These are phyloP conservation scores for Plagodis dolabraria DNA, from an alignment of 2,888 invertebrate species.

Conservation along the genomic window DNA sequence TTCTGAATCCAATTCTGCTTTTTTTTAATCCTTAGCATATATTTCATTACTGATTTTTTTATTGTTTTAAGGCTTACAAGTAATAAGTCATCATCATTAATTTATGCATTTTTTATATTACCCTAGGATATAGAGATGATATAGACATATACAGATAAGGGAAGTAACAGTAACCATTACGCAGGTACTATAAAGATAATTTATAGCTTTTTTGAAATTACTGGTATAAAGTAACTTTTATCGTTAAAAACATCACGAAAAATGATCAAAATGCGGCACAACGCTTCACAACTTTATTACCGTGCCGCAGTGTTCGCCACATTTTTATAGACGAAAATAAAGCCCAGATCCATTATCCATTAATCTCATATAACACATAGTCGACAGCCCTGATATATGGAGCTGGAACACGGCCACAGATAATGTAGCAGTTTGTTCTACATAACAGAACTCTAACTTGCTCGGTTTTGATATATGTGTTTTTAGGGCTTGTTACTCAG, in stretches of 20 bases:
- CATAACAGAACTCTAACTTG: conserved; percentile 38
- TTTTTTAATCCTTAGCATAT: no score
- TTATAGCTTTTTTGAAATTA: no score
- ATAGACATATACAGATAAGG: no score
- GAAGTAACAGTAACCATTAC: no score
- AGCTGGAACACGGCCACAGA: conserved; percentile 19
- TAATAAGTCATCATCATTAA: no score
- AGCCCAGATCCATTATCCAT: conserved; percentile 47
- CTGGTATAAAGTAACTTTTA: no score
- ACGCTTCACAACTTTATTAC: conserved; percentile 26
- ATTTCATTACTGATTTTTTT: no score
- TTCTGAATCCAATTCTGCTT: no score
- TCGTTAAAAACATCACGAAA: neutral
- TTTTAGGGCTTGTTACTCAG: conserved; percentile 55
- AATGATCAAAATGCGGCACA: conserved; percentile 10
- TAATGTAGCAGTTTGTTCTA: neutral
- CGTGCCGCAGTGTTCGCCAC: conserved; percentile 31
- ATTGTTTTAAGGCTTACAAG: no score
- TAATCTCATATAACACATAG: conserved; percentile 47
- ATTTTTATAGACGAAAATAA: conserved; percentile 48
- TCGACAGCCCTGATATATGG: conserved; percentile 64
- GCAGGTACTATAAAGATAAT: no score
- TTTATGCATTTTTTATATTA: no score
- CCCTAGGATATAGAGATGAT: no score
- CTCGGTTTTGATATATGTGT: conserved; percentile 63